phyloP scores from a whole-genome alignment of 2,797 vertebrate species.

The Denticeps clupeoides region DNA sequence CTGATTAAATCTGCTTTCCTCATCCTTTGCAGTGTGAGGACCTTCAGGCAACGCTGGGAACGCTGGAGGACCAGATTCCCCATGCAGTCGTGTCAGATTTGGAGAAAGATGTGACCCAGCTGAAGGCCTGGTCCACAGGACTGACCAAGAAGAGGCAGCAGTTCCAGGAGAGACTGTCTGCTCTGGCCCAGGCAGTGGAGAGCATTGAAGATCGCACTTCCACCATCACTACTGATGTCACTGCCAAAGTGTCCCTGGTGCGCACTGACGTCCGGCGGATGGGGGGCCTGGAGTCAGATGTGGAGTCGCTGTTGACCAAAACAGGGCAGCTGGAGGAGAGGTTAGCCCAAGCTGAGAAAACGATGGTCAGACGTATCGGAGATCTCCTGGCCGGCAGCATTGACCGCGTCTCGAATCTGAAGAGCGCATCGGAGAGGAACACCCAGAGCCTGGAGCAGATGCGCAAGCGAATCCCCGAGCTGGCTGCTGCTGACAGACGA shows the following conservation, averaged over 20 bases:
- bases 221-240: conserved; percentile 58
- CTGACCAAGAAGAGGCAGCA: conserved; percentile 53
- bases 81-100: conserved; percentile 55
- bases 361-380: conserved; percentile 69
- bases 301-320: conserved; percentile 59
- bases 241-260: conserved; percentile 66
- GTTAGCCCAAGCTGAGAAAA: conserved; percentile 60
- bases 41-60: conserved; percentile 53
- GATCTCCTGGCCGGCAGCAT: conserved; percentile 77
- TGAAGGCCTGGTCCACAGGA: conserved; percentile 60
- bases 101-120: conserved; percentile 55
- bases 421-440: conserved; percentile 62
- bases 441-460: conserved; percentile 57
- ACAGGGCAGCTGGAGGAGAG: conserved; percentile 66
- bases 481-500: conserved; percentile 48
- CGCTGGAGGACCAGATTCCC: conserved; percentile 48
- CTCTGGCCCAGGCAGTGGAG: conserved; percentile 57
- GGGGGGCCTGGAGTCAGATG: conserved; percentile 75
- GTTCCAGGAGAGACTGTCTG: conserved; percentile 58
- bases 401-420: conserved; percentile 66
- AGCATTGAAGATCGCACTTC: conserved; percentile 58
- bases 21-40: conserved; percentile 65
- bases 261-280: conserved; percentile 85
- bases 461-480: conserved; percentile 48
- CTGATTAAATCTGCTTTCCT: conserved; percentile 12